Conservation (phyloP, 2,113 vertebrate species). For the Channa maculata region DNA sequence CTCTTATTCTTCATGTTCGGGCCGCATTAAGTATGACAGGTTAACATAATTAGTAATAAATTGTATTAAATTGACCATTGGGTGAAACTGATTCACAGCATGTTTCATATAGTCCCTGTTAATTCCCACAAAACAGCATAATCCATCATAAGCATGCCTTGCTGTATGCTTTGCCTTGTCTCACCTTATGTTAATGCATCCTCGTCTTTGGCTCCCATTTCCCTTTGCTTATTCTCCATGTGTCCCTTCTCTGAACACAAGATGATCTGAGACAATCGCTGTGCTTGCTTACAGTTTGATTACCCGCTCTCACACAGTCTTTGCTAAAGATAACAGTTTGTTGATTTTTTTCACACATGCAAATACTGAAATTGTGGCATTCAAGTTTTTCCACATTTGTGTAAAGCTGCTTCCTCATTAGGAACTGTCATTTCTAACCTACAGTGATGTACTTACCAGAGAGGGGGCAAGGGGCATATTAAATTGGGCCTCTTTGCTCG, state of each 20-base stretch:
- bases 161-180: slow-evolving; percentile 17
- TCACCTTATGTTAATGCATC: slow-evolving; percentile 49
- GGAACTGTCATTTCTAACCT: neutral
- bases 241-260: neutral
- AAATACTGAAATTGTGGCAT: slow-evolving; percentile 56
- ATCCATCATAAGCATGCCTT: slow-evolving; percentile 62
- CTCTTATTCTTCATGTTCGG: slow-evolving; percentile 65
- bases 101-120: slow-evolving; percentile 73
- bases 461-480: neutral
- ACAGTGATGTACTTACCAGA: neutral
- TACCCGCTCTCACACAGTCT: slow-evolving; percentile 28
- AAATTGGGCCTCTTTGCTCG: slow-evolving; percentile 2
- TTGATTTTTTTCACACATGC: slow-evolving; percentile 48
- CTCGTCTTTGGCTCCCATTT: neutral
- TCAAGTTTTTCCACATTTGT: slow-evolving; percentile 35
- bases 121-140: slow-evolving; percentile 74
- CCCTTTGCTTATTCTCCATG: neutral
- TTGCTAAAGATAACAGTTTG: slow-evolving; percentile 33
- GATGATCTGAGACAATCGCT: neutral
- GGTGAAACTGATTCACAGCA: slow-evolving; percentile 68
- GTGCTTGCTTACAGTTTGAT: slow-evolving; percentile 40
- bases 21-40: slow-evolving; percentile 66
- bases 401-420: slow-evolving; percentile 34
- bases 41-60: slow-evolving; percentile 81
- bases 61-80: slow-evolving; percentile 76